Percentiles rank a stretch among this genome's conserved stretches.
Conservation (phyloP, 2,888 invertebrate species). For the Emesis furor region DNA sequence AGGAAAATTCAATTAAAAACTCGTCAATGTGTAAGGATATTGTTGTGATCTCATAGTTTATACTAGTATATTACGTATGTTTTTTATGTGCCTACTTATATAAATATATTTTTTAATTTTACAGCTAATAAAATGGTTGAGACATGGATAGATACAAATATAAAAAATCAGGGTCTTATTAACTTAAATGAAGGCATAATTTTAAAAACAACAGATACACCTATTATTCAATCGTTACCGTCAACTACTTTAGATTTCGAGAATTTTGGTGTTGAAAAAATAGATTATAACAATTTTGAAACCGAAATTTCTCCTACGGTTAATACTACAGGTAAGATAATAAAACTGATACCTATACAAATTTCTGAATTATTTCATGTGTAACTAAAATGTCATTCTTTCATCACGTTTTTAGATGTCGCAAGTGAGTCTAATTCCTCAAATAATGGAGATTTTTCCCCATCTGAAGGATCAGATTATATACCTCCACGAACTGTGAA, state of each 20-base stretch:
- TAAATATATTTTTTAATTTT: slow-evolving; percentile 9
- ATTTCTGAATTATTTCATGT: neutral
- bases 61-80: neutral
- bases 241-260: neutral
- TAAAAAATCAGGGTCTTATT: slow-evolving; percentile 1
- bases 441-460: slow-evolving; percentile 1
- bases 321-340: slow-evolving; percentile 13
- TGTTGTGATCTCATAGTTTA: slow-evolving; percentile 14
- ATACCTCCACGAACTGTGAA: slow-evolving; percentile 1
- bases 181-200: neutral
- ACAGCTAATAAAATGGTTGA: slow-evolving; percentile 8
- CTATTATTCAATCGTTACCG: neutral
- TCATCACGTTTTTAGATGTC: slow-evolving; percentile 9
- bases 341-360: neutral
- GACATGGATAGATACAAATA: neutral
- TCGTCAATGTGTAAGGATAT: slow-evolving; percentile 11
- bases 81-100: neutral
- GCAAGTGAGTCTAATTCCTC: neutral
- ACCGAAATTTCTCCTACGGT: slow-evolving; percentile 10
- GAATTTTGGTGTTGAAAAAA: slow-evolving; percentile 11
- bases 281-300: slow-evolving; percentile 1
- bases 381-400: neutral
- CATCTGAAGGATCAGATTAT: slow-evolving; percentile 16
- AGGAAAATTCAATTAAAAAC: neutral
- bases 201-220: slow-evolving; percentile 6